A percentile compares a stretch with the other conserved stretches of the same genome.
phyloP scores from a whole-genome alignment of 2,797 vertebrate genomes.

The Philypnodon macrostomus region DNA sequence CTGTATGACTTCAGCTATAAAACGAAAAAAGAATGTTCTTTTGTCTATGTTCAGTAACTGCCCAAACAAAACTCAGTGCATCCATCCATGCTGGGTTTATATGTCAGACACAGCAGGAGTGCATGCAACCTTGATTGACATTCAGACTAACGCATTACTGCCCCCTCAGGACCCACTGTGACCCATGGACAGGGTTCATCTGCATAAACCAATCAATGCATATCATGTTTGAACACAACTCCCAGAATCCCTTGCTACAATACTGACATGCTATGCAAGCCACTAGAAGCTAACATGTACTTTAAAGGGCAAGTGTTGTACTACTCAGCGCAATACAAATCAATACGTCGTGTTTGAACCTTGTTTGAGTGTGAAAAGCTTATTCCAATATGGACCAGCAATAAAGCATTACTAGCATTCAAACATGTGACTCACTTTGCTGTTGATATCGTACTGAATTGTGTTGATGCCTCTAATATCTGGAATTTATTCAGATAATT shows the following conservation, averaged over 20 bases:
- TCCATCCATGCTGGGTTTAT: no score
- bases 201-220: constrained; percentile 67
- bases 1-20: neutral
- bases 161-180: constrained; percentile 37
- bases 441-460: no score
- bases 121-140: constrained; percentile 68
- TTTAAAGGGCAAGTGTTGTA: constrained; percentile 33
- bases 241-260: constrained; percentile 52
- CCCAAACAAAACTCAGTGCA: no score
- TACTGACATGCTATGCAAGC: constrained; percentile 46
- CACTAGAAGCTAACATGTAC: constrained; percentile 48
- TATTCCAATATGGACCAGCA: constrained; percentile 27
- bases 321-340: constrained; percentile 63
- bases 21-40: no score
- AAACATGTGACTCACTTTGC: no score
- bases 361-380: constrained; percentile 44
- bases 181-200: constrained; percentile 49
- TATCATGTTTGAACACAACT: constrained; percentile 52
- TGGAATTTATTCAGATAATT: constrained; percentile 28
- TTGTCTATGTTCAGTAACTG: no score
- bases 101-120: constrained; percentile 22
- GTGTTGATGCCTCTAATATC: constrained; percentile 35
- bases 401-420: no score
- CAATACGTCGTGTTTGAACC: constrained; percentile 59
- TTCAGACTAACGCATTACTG: constrained; percentile 49